Conservation (phyloP, 2,888 invertebrate genomes). For the Rotaria socialis region DNA sequence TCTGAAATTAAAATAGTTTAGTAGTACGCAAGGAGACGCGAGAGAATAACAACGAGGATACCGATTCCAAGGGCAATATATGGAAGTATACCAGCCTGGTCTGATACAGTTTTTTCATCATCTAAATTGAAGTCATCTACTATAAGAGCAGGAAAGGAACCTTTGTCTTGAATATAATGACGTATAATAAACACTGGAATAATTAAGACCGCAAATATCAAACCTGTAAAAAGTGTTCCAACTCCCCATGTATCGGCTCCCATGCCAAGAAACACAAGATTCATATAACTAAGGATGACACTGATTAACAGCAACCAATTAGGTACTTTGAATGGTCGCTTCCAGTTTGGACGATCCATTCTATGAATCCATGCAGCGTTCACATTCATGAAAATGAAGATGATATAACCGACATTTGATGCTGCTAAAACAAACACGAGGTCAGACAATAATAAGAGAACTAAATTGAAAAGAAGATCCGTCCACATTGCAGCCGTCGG, state of each 20-base stretch:
- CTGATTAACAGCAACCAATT: not conserved
- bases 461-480: not conserved
- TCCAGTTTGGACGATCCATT: constrained; percentile 4
- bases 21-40: not conserved
- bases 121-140: not conserved
- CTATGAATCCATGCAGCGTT: constrained; percentile 16
- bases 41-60: not conserved
- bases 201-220: not conserved
- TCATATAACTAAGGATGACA: not conserved
- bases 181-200: not conserved
- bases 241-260: not conserved
- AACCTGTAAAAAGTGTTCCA: constrained; percentile 1
- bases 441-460: not conserved
- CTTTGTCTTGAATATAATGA: constrained; percentile 29
- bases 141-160: not conserved
- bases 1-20: not conserved
- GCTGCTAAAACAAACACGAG: not conserved
- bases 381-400: not conserved
- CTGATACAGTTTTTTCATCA: not conserved
- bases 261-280: constrained; percentile 1
- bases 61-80: not conserved
- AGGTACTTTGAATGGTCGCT: not conserved
- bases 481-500: not conserved
- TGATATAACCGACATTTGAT: not conserved
- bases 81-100: not conserved